Evolutionary conservation across 2,888 invertebrate species (phyloP), one percentile per base, ranked within the genome.

Genomic region (Hypsopygia costalis): DNA sequence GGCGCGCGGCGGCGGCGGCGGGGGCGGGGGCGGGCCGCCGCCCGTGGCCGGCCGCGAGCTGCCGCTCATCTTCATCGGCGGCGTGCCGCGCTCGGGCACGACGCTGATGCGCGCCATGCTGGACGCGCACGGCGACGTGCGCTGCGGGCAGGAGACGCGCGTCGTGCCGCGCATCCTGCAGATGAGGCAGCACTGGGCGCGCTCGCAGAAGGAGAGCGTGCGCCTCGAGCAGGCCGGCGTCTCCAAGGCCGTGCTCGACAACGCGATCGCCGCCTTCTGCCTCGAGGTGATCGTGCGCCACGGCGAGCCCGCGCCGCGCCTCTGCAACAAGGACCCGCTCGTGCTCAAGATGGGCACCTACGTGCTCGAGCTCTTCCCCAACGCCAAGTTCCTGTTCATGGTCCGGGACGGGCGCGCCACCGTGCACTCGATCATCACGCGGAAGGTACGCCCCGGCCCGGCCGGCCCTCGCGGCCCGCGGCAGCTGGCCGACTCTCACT

Each of bases 271-370:
- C 27, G 95, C 98, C 33, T 99, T 99, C 88, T 97, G 98, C 68
- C 89, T 98, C 51, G 98, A 98, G 88, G 95, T 98, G 69, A 98
- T 98, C 62, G 97, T 97, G 44, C 94, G 95, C 56, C 98, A 99
- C 86, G 99, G 99, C 31, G 97, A 97, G 66, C 95, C 97, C 20
- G 98, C 99, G 39, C 93, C 96, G 46, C 91, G 98, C 37, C 92
- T 99, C 49, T 99, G 99, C 91, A 99, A 99, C 91, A 99, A 99
- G 88, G 99, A 99, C 89, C 99, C 99, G 37, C 93, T 99, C 56
- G 98, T 98, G 43, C 92, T 99, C 57, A 98, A 98, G 89, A 98
- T 98, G 92, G 98, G 98, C 69, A 94, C 95, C 39, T 99, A 87
- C 54, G 94, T 99, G 62, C 92, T 96, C 50, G 95, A 97, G 73